Percentiles rank a stretch among this genome's conserved stretches.
These are phyloP conservation scores for Melieria crassipennis DNA, from an alignment of 2,888 invertebrate species.

Conservation along the genomic window DNA sequence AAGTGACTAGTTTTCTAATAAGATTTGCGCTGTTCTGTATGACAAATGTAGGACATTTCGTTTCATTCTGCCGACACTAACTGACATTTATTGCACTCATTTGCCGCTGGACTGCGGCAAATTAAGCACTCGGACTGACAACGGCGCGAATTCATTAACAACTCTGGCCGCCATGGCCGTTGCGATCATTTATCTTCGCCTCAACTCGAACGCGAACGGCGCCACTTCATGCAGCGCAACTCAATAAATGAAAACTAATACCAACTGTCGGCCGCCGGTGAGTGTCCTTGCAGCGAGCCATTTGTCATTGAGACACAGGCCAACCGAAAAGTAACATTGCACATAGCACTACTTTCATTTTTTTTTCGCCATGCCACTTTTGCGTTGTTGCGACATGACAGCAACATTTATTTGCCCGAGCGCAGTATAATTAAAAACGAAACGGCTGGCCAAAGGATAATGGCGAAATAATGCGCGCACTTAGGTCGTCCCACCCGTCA, in stretches of 20 bases:
- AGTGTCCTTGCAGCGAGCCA: slow-evolving; percentile 25
- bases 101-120: no score
- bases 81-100: no score
- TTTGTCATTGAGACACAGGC: slow-evolving; percentile 18
- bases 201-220: no score
- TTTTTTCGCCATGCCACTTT: background rate
- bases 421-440: slow-evolving; percentile 32
- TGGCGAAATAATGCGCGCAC: no score
- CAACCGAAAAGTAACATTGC: background rate
- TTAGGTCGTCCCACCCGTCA: background rate
- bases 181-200: no score
- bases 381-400: slow-evolving; percentile 21
- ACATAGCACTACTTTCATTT: slow-evolving; percentile 16
- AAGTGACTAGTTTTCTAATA: no score
- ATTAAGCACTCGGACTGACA: no score
- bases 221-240: background rate
- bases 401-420: slow-evolving; percentile 28
- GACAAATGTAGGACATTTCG: no score
- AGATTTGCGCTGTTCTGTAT: no score
- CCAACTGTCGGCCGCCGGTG: slow-evolving; percentile 18
- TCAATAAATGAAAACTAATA: slow-evolving; percentile 33
- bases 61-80: no score
- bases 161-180: no score
- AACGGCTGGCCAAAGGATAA: slow-evolving; percentile 3
- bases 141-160: no score